Base-by-base conservation (phyloP, 1,140 invertebrate genomes). In the Calliopsis andreniformis region DNA sequence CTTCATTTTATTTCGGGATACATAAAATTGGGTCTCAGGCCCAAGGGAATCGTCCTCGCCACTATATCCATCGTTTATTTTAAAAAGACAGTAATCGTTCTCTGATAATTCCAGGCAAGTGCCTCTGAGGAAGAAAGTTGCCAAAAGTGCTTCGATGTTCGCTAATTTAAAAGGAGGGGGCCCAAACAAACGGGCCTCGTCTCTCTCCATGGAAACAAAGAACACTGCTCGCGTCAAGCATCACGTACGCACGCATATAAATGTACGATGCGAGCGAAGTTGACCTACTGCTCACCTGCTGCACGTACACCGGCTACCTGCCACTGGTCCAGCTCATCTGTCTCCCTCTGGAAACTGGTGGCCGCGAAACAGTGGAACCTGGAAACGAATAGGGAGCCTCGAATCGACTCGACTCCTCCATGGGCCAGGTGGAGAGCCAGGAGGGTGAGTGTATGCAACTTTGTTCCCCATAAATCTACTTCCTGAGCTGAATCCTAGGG, bases 201-300 rank as follows among this genome's bases (percentile, higher is more conserved):
- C 39, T n/a, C n/a, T 49, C 12, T 14, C 2, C 16, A 39, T 68
- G 25, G 72, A 69, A 59, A 76, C 63, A 76, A 76, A 76, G 64
- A 76, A 69, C 64, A 51, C 56, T 69, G 28, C 35, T 39, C 39
- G 75, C 39, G 43, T 55, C 73, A 45, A 23, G 35, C 51, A 51
- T 69, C 63, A 28, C 55, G 45, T 39, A 56, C 61, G 55, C 61
- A 43, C 56, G 55, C 64, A 61, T 62, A 49, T 55, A 56, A 73
- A 73, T 43, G 49, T 14, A 66, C 71, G 35, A 66, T 30, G 71
- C 45, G 72, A 76, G 72, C 23, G 1, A 42, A 59, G 64, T 76
- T 76, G 72, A 76, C 72, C 63, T 80, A 81, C 59, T 78, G 81
- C 58, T 83, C 81, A 83, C 81, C 81, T 83, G 81, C 81, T 76